phyloP scores from a whole-genome alignment of 2,113 vertebrate genomes.

The Euleptes europaea region DNA sequence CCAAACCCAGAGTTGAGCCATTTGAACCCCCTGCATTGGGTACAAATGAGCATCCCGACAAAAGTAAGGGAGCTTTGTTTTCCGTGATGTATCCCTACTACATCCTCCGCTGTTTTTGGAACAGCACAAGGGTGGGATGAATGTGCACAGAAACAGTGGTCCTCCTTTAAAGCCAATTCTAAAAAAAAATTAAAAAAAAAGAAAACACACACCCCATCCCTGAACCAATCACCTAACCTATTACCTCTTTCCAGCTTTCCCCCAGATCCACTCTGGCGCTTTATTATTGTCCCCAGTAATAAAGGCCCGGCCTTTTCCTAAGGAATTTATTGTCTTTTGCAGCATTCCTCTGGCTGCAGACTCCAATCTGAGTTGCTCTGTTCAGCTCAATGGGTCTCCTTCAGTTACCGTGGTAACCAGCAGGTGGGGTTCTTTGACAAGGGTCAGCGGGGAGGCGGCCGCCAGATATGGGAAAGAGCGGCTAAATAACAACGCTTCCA shows the following conservation, averaged over 20 bases:
- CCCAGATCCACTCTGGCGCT: background rate
- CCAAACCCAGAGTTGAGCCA: too few relatives aligned
- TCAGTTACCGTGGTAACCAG: conserved; percentile 80
- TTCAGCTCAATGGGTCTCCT: conserved; percentile 55
- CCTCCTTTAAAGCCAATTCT: background rate
- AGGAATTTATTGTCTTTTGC: conserved; percentile 52
- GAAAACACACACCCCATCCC: too few relatives aligned
- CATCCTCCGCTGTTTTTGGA: background rate
- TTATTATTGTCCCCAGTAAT: conserved; percentile 3
- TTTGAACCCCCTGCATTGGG: too few relatives aligned
- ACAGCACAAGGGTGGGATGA: background rate
- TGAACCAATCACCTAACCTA: too few relatives aligned
- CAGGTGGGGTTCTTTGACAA: conserved; percentile 91
- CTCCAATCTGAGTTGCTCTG: conserved; percentile 38
- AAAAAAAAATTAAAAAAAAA: too few relatives aligned
- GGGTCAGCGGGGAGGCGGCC: conserved; percentile 81
- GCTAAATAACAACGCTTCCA: conserved; percentile 72
- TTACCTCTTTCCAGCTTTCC: background rate
- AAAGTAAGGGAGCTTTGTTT: background rate
- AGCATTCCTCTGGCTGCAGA: conserved; percentile 51
- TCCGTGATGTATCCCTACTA: background rate
- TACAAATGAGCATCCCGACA: too few relatives aligned
- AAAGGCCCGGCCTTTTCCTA: conserved; percentile 60
- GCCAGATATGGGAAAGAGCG: conserved; percentile 21
- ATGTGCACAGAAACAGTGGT: background rate